phyloP scores from a whole-genome alignment of 37 sponge, comb jelly and placozoan species.

The Halichondria panicea region DNA sequence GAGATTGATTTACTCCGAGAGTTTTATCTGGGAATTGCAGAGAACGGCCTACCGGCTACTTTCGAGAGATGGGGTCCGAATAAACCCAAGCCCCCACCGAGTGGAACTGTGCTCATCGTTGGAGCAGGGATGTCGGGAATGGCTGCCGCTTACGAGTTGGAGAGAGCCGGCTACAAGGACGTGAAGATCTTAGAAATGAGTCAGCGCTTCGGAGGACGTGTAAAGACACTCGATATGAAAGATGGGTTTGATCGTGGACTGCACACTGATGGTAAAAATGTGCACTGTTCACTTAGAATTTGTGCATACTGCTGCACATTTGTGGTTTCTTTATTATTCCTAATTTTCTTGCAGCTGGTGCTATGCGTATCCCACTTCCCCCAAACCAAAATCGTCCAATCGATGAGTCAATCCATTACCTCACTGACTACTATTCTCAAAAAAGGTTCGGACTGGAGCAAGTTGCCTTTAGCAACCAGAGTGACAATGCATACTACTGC shows the following conservation, averaged over 20 bases:
- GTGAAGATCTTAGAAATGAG: slow-evolving; percentile 59
- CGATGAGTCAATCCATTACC: slow-evolving; percentile 12
- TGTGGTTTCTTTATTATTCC: no score
- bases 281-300: no score
- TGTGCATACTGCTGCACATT: no score
- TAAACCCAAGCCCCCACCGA: no score
- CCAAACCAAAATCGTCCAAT: not conserved
- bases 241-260: slow-evolving; percentile 43
- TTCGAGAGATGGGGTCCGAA: no score
- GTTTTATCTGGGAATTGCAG: no score
- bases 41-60: no score
- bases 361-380: no score
- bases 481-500: not conserved
- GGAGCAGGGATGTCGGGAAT: slow-evolving; percentile 66
- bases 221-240: slow-evolving; percentile 28
- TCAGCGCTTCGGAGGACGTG: slow-evolving; percentile 55
- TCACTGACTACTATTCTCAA: slow-evolving; percentile 37
- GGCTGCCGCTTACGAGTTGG: slow-evolving; percentile 59
- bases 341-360: no score
- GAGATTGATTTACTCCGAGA: no score
- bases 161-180: slow-evolving; percentile 48
- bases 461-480: not conserved
- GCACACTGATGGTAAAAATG: slow-evolving; percentile 46
- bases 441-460: not conserved
- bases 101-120: slow-evolving; percentile 46